Base-by-base conservation (phyloP, 2,888 invertebrate genomes). In the Drosophila mercatorum region DNA sequence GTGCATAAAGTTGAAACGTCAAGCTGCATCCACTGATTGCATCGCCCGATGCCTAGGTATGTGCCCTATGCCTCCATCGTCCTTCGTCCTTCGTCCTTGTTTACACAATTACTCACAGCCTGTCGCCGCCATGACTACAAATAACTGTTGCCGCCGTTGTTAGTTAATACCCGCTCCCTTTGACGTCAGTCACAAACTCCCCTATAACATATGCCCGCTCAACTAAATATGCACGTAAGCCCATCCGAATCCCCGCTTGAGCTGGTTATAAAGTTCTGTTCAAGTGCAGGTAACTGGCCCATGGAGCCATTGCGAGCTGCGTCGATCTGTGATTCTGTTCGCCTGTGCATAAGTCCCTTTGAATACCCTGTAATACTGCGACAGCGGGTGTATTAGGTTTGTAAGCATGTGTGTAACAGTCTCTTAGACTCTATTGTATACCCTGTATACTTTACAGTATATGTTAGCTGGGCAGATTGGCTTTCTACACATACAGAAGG, bases 71-170 rank as follows among this genome's bases (percentile, higher is more conserved):
- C 44, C 5, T 3, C 44, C 44, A 11, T 1, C 3, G 11, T 11
- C 43, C 11, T 68, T 57, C 53, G 7, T 7, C 44, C 44, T 5
- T 1, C 3, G 11, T 5, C 43, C 11, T 70, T 88, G 79, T 85
- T 85, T 84, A 86, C 89, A 81, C 87, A 83, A 88, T 83, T 79
- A 86, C 89, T 87, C 74, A 88, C 78, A 77, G 74, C 68, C 75
- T 51, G 68, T 58, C 73, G 69, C 70, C 75, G 78, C 56, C 77
- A 74, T 74, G 83, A 71, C 75, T 78, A 78, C 80, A 79, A 79
- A 81, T 69, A 72, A 61, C 59, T 56, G 49, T 51, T 51, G 68
- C 38, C 68, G 55, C 69, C 77, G 67, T 72, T 75, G 77, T 63
- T 72, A 73, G 75, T 72, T 80, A 78, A 88, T 71, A 61, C 71